A percentile compares a stretch with the other conserved stretches of the same genome.
These are phyloP conservation scores for Channa striata DNA, from an alignment of 2,797 vertebrate genomes.

Conservation along the genomic window DNA sequence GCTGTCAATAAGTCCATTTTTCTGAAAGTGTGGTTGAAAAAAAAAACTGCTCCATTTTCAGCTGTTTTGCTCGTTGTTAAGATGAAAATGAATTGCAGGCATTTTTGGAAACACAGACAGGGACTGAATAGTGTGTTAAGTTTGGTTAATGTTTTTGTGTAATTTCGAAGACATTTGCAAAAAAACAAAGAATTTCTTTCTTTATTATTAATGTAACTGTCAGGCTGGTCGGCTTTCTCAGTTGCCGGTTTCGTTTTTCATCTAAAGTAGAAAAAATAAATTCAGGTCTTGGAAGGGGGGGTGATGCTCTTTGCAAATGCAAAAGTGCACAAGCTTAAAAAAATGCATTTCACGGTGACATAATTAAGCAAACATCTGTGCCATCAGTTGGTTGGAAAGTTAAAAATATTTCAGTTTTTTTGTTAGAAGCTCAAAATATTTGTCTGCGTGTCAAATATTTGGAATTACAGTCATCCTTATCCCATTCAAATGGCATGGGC, in stretches of 20 bases:
- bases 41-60: too few species aligned
- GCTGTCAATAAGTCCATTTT: conserved; percentile 42
- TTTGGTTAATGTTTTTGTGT: neutral
- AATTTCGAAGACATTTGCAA: neutral
- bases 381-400: neutral
- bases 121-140: neutral
- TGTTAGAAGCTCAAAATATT: neutral
- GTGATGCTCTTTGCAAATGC: neutral
- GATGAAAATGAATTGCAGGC: too few species aligned
- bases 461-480: neutral
- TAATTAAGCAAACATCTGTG: neutral
- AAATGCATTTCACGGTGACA: neutral
- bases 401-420: conserved; percentile 2
- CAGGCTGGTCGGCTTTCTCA: neutral
- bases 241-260: neutral
- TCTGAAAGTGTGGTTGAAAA: conserved; percentile 28
- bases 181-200: too few species aligned
- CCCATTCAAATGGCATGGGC: neutral
- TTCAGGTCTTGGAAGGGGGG: neutral
- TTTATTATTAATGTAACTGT: too few species aligned
- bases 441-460: neutral
- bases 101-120: neutral
- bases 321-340: neutral
- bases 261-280: conserved; percentile 2
- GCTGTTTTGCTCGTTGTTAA: neutral